These are phyloP conservation scores for Coranthus polyacanthus DNA, from an alignment of 2,797 vertebrate genomes.

Conservation along the genomic window DNA sequence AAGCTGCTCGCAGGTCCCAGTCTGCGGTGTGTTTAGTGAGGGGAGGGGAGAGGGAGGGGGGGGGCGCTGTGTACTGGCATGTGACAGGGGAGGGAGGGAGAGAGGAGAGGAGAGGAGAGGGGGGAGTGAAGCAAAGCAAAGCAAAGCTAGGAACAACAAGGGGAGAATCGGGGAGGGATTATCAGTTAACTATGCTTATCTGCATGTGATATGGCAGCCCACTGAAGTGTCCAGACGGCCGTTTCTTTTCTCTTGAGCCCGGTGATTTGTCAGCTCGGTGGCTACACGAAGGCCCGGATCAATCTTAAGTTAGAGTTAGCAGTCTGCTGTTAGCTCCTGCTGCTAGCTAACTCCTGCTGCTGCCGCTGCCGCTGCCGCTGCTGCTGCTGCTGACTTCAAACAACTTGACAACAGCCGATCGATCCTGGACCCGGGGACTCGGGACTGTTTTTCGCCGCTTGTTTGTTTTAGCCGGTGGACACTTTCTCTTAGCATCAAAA, in stretches of 20 bases:
- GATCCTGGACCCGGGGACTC: constrained; percentile 53
- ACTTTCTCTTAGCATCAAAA: not conserved
- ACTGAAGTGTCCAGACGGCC: constrained; percentile 16
- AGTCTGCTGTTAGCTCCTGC: constrained; percentile 66
- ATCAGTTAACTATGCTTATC: constrained; percentile 41
- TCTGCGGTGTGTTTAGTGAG: not conserved
- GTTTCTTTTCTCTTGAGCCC: not conserved
- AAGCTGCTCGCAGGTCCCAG: constrained; percentile 20
- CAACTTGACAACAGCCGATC: constrained; percentile 79
- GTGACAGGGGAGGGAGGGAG: constrained; percentile 63
- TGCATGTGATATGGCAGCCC: constrained; percentile 34
- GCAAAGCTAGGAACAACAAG: constrained; percentile 52
- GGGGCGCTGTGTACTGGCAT: constrained; percentile 64
- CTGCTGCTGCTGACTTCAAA: constrained; percentile 59
- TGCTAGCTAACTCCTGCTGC: constrained; percentile 66
- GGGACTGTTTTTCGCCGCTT: constrained; percentile 3
- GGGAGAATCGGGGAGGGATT: constrained; percentile 53
- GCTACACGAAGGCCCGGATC: constrained; percentile 35
- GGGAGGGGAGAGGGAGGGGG: not conserved
- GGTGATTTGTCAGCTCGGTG: not conserved
- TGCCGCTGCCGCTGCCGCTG: too few species aligned
- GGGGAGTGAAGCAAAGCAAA: constrained; percentile 46
- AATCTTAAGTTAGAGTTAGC: constrained; percentile 64
- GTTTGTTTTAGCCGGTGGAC: constrained; percentile 7
- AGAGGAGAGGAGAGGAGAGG: constrained; percentile 1